Conservation (phyloP, 2,888 invertebrate species). For the Serrognathus titanus region DNA sequence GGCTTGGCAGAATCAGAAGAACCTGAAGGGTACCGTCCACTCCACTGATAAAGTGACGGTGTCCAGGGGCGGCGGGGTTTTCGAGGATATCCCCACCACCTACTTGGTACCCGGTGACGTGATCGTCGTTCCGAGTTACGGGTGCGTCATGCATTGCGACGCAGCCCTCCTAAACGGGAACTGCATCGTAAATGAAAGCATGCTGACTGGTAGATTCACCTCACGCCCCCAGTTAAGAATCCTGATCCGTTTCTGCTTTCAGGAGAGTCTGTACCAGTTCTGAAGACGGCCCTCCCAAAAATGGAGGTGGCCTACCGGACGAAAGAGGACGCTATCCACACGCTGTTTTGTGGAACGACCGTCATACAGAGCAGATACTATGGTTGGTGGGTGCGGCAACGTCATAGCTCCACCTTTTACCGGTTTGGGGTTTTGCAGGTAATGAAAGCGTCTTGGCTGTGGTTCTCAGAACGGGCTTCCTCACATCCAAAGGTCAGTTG, state of each 20-base stretch:
- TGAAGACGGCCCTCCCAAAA: slow-evolving; percentile 82
- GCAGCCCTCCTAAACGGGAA: slow-evolving; percentile 81
- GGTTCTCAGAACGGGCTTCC: slow-evolving; percentile 82
- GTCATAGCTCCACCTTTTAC: too few relatives aligned
- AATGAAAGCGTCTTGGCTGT: slow-evolving; percentile 53
- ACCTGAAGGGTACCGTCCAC: slow-evolving; percentile 82
- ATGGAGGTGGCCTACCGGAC: slow-evolving; percentile 67
- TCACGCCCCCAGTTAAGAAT: too few relatives aligned
- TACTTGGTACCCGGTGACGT: slow-evolving; percentile 87
- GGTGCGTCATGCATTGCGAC: slow-evolving; percentile 89
- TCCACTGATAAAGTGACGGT: slow-evolving; percentile 65
- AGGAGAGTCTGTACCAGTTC: slow-evolving; percentile 92
- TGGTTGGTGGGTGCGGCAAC: slow-evolving; percentile 51
- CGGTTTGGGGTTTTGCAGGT: slow-evolving; percentile 16
- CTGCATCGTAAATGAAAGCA: slow-evolving; percentile 91
- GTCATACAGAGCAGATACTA: slow-evolving; percentile 88
- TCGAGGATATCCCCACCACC: slow-evolving; percentile 64
- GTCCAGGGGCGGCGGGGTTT: slow-evolving; percentile 47
- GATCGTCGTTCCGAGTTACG: slow-evolving; percentile 74
- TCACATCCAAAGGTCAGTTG: slow-evolving; percentile 82
- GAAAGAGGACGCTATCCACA: slow-evolving; percentile 82
- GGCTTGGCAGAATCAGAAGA: slow-evolving; percentile 71
- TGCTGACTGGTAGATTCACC: slow-evolving; percentile 74
- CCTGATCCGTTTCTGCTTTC: slow-evolving; percentile 18
- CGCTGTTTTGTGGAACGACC: slow-evolving; percentile 85